Evolutionary conservation across 2,113 vertebrate genomes (phyloP).

Genomic region (Heteronetta atricapilla): DNA sequence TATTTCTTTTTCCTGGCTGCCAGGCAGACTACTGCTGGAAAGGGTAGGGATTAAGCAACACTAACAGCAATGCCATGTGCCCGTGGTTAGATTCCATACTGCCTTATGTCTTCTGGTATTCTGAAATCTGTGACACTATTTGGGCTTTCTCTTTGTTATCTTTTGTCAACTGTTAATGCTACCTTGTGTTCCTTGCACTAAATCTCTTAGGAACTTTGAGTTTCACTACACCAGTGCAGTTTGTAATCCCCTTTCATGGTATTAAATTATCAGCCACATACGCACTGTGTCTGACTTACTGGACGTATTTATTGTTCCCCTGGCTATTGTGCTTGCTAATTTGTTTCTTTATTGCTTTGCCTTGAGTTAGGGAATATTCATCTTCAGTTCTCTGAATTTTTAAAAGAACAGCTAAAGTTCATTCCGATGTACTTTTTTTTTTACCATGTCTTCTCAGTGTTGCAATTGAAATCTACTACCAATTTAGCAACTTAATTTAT

Average conservation of each 20-base stretch:
- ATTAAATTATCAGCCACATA: constrained; percentile 39
- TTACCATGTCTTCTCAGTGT: not conserved
- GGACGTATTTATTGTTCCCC: constrained; percentile 16
- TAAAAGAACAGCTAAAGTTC: not conserved
- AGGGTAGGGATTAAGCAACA: not conserved
- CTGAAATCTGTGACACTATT: not conserved
- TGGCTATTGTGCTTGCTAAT: constrained; percentile 11
- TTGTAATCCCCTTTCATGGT: constrained; percentile 17
- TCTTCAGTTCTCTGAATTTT: not conserved
- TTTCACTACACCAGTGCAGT: constrained; percentile 5
- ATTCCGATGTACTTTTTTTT: not conserved
- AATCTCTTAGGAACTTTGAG: not conserved
- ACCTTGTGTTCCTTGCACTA: constrained; percentile 11
- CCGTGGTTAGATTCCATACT: not conserved
- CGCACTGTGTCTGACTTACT: constrained; percentile 11
- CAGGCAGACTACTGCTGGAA: not conserved
- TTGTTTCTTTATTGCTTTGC: constrained; percentile 51
- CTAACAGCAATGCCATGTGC: not conserved
- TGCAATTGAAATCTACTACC: not conserved
- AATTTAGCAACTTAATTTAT: not conserved
- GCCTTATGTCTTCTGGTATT: not conserved
- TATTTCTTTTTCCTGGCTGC: not conserved
- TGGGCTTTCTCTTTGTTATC: constrained; percentile 3
- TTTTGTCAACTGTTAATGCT: not conserved
- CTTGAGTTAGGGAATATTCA: not conserved